phyloP scores from a whole-genome alignment of 2,888 invertebrate species.

The Andrena marginata region DNA sequence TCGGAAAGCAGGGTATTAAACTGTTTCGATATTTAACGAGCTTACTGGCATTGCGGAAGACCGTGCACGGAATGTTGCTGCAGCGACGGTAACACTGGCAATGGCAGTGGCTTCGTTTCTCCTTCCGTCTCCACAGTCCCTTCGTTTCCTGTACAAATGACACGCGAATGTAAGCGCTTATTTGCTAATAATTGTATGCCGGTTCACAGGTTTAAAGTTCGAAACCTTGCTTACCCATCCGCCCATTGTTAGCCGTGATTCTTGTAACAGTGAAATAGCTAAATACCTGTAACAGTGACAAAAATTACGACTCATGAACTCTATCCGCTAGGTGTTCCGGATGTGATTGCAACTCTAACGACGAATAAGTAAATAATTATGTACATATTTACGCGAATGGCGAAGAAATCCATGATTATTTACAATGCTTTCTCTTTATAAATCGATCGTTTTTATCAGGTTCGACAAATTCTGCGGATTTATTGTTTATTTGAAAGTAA shows the following conservation, averaged over 20 bases:
- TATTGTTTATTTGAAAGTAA: too few species aligned
- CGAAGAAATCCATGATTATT: too few species aligned
- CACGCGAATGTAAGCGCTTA: slow-evolving; percentile 40
- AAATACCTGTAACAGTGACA: too few species aligned
- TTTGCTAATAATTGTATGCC: slow-evolving; percentile 50
- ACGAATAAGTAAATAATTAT: too few species aligned
- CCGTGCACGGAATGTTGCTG: background rate
- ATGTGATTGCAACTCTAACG: too few species aligned
- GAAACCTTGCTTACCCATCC: slow-evolving; percentile 70
- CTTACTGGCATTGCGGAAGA: slow-evolving; percentile 30
- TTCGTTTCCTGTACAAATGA: slow-evolving; percentile 42
- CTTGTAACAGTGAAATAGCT: too few species aligned
- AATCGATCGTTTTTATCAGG: too few species aligned
- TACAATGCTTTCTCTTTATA: too few species aligned
- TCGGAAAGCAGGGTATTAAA: background rate
- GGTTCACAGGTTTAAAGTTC: slow-evolving; percentile 67
- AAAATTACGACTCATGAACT: background rate
- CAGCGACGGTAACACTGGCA: background rate
- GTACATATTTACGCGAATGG: too few species aligned
- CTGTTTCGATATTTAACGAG: background rate
- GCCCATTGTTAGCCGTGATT: background rate
- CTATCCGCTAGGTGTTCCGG: too few species aligned
- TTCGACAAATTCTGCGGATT: too few species aligned
- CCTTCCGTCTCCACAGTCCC: background rate
- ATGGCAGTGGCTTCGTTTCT: background rate